Conservation (phyloP, 1,140 invertebrate genomes). For the Drosophila chauvacae region DNA sequence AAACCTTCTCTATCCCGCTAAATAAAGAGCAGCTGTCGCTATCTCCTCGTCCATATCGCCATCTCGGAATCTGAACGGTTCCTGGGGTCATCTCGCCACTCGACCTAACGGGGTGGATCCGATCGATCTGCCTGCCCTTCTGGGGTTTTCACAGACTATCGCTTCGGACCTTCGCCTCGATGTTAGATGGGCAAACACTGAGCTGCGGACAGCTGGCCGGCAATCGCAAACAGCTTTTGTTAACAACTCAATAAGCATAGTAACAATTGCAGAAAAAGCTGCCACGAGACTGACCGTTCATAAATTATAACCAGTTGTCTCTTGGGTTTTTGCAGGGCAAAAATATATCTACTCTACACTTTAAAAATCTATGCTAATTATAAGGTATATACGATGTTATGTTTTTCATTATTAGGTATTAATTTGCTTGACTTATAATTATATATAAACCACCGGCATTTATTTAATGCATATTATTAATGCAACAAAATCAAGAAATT, state of each 20-base stretch:
- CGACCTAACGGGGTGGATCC: conserved; percentile 38
- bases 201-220: conserved; percentile 4
- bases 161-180: conserved; percentile 24
- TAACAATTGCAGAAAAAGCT: conserved; percentile 49
- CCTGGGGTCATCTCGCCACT: conserved; percentile 53
- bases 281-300: conserved; percentile 34
- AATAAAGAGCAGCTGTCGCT: conserved; percentile 65
- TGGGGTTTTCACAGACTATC: conserved; percentile 72
- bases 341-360: not conserved
- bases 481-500: not conserved
- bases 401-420: not conserved
- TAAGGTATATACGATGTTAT: too few relatives aligned
- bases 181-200: conserved; percentile 17
- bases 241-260: conserved; percentile 64
- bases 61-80: conserved; percentile 47
- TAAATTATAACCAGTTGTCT: conserved; percentile 50
- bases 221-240: conserved; percentile 47
- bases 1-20: conserved; percentile 10
- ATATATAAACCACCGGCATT: not conserved
- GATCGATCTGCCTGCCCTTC: conserved; percentile 48
- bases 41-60: conserved; percentile 68
- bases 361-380: not conserved
- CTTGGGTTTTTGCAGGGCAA: conserved; percentile 6
- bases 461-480: not conserved
- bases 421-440: not conserved